Evolutionary conservation across 2,888 invertebrate genomes (phyloP), one percentile per base, ranked within the genome.

Genomic region (Parthenolecanium corni): DNA sequence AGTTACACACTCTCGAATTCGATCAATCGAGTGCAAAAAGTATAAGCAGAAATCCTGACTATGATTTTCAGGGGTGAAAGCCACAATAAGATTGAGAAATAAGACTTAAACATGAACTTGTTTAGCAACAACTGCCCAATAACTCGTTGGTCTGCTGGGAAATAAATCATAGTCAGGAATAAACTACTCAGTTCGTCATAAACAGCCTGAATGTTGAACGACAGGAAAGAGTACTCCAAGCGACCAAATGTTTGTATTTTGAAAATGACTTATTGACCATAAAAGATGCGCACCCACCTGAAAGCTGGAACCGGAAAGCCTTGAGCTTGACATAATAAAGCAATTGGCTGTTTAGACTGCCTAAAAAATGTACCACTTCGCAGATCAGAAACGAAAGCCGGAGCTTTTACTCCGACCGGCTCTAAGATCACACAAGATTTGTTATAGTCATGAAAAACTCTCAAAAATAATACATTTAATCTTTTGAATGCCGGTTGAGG

Each of bases 301-400:
- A 76, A 78, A 65, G 71, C 70, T 20, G 80, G 80, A 53, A 76
- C 72, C 6, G 80, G 80, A 68, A 73, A 79, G 49, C 82, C 83
- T 76, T 80, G 80, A 24, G 80, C 79, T 67, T 77, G 77, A 70
- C 81, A 80, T 62, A 70, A 66, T 52, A 72, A 67, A 18, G 69
- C 68, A 56, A 69, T 68, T 52, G 68, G 69, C 14, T 62, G 52
- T 42, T 64, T 64, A 42, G 67, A 44, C 38, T 65, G 64, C 23
- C 66, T 64, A 31, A 62, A 36, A 46, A 64, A 63, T 9, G 63
- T 31, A 18, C 63, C 63, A 23, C 61, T 61, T 18, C 65, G 64
- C 2, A 40, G 64, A 67, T 76, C 75, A n/a, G 72, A 71, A 21
- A 73, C 70, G 66, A 76, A 71, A 64, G 73, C 73, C 31, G 76